phyloP scores from a whole-genome alignment of 1,140 invertebrate species.

The Drosophila mauritiana region DNA sequence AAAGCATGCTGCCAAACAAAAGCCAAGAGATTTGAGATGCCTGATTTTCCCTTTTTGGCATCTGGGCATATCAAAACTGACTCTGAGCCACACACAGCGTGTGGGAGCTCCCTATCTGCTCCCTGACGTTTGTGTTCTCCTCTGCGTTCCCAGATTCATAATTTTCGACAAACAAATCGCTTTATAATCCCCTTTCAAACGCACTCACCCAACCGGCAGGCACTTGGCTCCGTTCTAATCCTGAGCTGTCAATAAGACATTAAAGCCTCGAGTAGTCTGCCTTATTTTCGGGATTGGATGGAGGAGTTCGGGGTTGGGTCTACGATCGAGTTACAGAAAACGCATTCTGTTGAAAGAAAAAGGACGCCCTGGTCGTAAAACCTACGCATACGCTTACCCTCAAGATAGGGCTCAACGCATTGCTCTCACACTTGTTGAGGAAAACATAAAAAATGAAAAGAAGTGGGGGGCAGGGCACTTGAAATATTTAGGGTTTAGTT shows the following conservation, averaged over 20 bases:
- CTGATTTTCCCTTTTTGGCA: slow-evolving; percentile 7
- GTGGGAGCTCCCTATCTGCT: slow-evolving; percentile 66
- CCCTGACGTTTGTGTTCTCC: neutral
- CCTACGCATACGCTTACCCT: slow-evolving; percentile 9
- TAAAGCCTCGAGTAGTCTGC: slow-evolving; percentile 51
- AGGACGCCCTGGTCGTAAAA: slow-evolving; percentile 46
- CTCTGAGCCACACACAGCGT: slow-evolving; percentile 66
- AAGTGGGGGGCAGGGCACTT: slow-evolving; percentile 36
- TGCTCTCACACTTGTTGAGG: slow-evolving; percentile 55
- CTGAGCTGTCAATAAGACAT: slow-evolving; percentile 80
- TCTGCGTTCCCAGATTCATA: slow-evolving; percentile 72
- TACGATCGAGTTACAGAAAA: slow-evolving; percentile 70
- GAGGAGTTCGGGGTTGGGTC: neutral
- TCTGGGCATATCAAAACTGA: slow-evolving; percentile 10
- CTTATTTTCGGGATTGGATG: neutral
- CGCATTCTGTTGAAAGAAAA: slow-evolving; percentile 63
- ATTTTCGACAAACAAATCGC: slow-evolving; percentile 81
- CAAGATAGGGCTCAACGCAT: slow-evolving; percentile 25
- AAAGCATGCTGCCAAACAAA: slow-evolving; percentile 19
- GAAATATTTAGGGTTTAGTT: slow-evolving; percentile 32
- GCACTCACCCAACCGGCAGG: slow-evolving; percentile 49
- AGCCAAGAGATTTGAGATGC: slow-evolving; percentile 45
- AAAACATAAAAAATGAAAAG: slow-evolving; percentile 8
- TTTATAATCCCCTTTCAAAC: slow-evolving; percentile 83
- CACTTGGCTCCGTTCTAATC: slow-evolving; percentile 75